Percentiles rank a stretch among this genome's conserved stretches.
These are phyloP conservation scores for Leucozona laternaria DNA, from an alignment of 2,888 invertebrate genomes.

Conservation along the genomic window DNA sequence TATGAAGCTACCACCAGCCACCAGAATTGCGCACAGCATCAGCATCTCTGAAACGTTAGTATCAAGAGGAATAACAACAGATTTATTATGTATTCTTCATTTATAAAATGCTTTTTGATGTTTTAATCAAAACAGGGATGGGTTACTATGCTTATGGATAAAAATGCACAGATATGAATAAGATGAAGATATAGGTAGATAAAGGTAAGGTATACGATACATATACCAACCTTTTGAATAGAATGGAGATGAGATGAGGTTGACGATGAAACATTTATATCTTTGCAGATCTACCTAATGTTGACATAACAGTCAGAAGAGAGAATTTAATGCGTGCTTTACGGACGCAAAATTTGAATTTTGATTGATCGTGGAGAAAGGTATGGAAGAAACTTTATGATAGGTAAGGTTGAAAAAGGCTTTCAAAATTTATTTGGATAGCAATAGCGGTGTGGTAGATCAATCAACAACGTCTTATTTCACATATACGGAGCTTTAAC, in stretches of 20 bases:
- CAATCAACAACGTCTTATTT: no score
- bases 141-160: conserved; percentile 21
- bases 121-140: conserved; percentile 72
- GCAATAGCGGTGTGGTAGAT: no score
- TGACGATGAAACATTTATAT: conserved; percentile 15
- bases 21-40: neutral
- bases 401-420: no score
- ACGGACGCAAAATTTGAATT: conserved; percentile 52
- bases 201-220: no score
- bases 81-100: conserved; percentile 74
- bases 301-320: conserved; percentile 2
- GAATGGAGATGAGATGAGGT: conserved; percentile 37
- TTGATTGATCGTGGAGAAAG: conserved; percentile 58
- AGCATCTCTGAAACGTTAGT: neutral
- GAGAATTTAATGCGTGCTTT: conserved; percentile 52
- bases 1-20: neutral
- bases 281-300: conserved; percentile 23
- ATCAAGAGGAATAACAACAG: conserved; percentile 44
- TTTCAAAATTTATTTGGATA: neutral
- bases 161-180: neutral
- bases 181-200: neutral
- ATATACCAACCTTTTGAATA: conserved; percentile 25
- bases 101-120: conserved; percentile 73
- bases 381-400: neutral
- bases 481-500: no score